Evolutionary conservation across 2,888 invertebrate species (phyloP).

Genomic region (Drosophila emarginata): DNA sequence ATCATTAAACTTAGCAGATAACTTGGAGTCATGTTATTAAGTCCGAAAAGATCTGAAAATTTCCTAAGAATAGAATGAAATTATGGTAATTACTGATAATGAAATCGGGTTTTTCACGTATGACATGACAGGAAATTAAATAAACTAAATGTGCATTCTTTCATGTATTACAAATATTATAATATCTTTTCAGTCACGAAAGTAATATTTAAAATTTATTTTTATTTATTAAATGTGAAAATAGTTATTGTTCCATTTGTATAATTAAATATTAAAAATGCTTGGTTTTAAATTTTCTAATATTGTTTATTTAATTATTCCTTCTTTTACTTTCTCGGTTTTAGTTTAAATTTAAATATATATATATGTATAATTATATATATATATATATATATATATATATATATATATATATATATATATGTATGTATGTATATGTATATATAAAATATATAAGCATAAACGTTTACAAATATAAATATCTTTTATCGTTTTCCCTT

Average conservation of each 20-base stretch:
- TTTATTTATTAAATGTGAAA: no score
- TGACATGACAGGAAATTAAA: no score
- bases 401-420: conserved; percentile 62
- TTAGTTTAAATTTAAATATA: conserved; percentile 56
- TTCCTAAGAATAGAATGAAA: no score
- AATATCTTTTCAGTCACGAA: no score
- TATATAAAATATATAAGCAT: conserved; percentile 71
- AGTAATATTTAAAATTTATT: no score
- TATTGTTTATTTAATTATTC: conserved; percentile 46
- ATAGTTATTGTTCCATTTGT: background rate
- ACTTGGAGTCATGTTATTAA: no score
- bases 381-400: conserved; percentile 55
- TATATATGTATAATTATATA: conserved; percentile 59
- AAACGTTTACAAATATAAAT: conserved; percentile 73
- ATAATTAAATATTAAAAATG: background rate
- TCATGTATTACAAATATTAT: no score
- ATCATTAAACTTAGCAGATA: no score
- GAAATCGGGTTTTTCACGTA: no score
- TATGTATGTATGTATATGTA: conserved; percentile 55
- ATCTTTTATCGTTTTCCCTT: conserved; percentile 59
- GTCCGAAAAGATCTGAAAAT: no score
- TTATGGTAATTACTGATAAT: no score
- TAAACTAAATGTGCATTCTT: no score
- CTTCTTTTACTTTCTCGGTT: conserved; percentile 38
- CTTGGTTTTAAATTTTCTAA: conserved; percentile 44